Evolutionary conservation across 2,888 invertebrate genomes (phyloP).

Genomic region (Philonicus albiceps): DNA sequence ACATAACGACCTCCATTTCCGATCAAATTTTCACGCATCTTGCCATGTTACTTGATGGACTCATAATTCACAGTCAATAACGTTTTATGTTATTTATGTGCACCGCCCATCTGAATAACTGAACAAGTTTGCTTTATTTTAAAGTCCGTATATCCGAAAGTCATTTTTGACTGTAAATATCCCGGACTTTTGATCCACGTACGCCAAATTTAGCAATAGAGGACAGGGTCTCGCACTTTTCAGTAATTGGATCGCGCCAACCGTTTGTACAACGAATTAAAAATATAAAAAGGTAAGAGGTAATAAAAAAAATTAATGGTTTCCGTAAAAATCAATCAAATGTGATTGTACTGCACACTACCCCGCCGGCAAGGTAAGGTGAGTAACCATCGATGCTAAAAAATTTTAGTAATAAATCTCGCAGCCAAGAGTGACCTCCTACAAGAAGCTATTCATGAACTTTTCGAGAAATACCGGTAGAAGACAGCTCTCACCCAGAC

Average conservation of each 20-base stretch:
- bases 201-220: neutral
- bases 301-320: neutral
- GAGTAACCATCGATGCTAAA: neutral
- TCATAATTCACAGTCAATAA: neutral
- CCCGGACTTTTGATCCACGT: neutral
- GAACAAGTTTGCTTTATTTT: neutral
- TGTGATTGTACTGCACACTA: neutral
- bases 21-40: neutral
- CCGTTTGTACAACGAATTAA: neutral
- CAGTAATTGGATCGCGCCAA: neutral
- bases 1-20: neutral
- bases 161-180: neutral
- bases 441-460: constrained; percentile 31
- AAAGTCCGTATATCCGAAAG: neutral
- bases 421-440: constrained; percentile 3
- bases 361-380: constrained; percentile 6
- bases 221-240: neutral
- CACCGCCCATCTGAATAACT: neutral
- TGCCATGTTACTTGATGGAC: neutral
- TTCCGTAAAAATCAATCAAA: neutral
- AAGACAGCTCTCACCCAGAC: neutral
- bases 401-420: constrained; percentile 29
- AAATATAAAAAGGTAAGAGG: neutral
- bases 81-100: neutral
- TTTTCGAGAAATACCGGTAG: constrained; percentile 19